Conservation (phyloP, 1,140 invertebrate genomes). For the Philopotamus ludificatus region DNA sequence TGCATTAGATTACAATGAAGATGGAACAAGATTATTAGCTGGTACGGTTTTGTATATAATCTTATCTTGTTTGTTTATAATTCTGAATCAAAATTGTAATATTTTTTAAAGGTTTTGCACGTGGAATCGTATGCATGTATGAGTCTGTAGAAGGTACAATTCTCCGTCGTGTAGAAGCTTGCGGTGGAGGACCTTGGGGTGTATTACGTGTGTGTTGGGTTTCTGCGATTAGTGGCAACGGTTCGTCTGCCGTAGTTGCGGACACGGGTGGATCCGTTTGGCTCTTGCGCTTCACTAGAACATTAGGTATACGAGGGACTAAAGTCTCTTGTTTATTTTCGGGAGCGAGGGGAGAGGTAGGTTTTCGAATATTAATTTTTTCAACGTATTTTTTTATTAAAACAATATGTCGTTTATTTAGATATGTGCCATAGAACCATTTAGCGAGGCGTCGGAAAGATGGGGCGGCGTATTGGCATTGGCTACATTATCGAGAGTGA, state of each 20-base stretch:
- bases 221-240: constrained; percentile 49
- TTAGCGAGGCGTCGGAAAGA: constrained; percentile 58
- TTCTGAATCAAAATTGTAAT: neutral
- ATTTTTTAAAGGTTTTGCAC: constrained; percentile 60
- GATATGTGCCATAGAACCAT: constrained; percentile 77
- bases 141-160: constrained; percentile 76
- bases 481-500: constrained; percentile 89
- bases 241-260: constrained; percentile 71
- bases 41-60: constrained; percentile 58
- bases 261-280: constrained; percentile 98
- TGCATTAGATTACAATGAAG: constrained; percentile 81
- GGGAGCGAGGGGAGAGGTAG: constrained; percentile 89
- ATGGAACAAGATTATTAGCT: constrained; percentile 80
- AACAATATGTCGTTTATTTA: constrained; percentile 11
- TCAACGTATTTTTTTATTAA: neutral
- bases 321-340: constrained; percentile 89
- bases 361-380: constrained; percentile 10
- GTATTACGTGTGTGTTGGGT: constrained; percentile 81
- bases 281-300: constrained; percentile 86
- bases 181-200: constrained; percentile 83
- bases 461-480: constrained; percentile 74
- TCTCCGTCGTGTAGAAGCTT: constrained; percentile 77
- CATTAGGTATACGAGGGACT: constrained; percentile 84
- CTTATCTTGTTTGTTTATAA: neutral
- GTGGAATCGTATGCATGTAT: constrained; percentile 83